Conservation (phyloP, 2,113 vertebrate species). For the Rhegmatorhina hoffmannsi region DNA sequence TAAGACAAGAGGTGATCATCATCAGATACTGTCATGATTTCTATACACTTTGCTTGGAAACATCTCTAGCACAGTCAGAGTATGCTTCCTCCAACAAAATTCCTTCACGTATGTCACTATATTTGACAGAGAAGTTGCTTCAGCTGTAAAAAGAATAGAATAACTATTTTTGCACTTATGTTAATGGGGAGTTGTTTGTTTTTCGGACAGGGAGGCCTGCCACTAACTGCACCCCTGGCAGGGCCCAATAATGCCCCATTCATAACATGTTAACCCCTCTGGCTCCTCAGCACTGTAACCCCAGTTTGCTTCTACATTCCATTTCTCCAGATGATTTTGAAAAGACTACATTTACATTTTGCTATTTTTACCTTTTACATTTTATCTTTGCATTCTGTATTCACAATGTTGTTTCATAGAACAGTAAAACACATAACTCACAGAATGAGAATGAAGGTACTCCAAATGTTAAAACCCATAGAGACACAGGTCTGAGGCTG, state of each 20-base stretch:
- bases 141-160: not conserved
- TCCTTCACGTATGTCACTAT: not conserved
- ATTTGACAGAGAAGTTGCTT: not conserved
- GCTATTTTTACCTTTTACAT: not conserved
- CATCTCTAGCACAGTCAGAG: not conserved
- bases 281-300: fast-evolving
- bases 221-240: not conserved
- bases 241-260: not conserved
- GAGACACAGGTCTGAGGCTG: not conserved
- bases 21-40: not conserved
- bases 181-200: not conserved
- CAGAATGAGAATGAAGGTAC: not conserved
- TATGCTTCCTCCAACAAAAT: not conserved
- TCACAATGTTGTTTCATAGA: not conserved
- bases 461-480: not conserved
- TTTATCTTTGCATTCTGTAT: not conserved
- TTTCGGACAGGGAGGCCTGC: not conserved
- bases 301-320: not conserved
- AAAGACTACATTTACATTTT: not conserved
- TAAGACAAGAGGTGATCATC: not conserved
- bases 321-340: not conserved
- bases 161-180: not conserved
- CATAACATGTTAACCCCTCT: fast-evolving
- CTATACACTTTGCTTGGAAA: not conserved
- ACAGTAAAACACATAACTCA: not conserved